Percentiles rank a stretch among this genome's conserved stretches.
Evolutionary conservation across 2,888 invertebrate species (phyloP).

Genomic region (Scaptomyza tumidula): DNA sequence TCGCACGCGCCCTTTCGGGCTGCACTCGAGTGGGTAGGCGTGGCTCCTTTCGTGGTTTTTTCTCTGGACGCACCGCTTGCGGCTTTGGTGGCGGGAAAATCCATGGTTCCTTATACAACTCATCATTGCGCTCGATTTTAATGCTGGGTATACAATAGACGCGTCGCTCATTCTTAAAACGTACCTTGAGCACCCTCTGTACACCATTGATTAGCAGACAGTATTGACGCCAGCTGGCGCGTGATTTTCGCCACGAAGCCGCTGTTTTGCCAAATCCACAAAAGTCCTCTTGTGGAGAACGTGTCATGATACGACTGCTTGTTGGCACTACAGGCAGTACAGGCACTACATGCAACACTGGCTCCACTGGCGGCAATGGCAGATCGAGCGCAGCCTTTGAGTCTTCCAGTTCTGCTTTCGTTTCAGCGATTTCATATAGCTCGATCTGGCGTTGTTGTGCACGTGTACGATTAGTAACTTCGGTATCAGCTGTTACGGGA

Average conservation of each 20-base stretch:
- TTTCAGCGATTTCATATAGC: not conserved
- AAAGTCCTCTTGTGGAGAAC: slow-evolving; percentile 30
- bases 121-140: slow-evolving; percentile 49
- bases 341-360: not conserved
- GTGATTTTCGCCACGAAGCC: slow-evolving; percentile 44
- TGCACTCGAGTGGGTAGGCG: slow-evolving; percentile 61
- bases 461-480: slow-evolving; percentile 30
- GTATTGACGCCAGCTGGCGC: slow-evolving; percentile 70
- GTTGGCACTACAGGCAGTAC: not conserved
- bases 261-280: slow-evolving; percentile 50
- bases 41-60: slow-evolving; percentile 37
- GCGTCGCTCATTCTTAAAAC: slow-evolving; percentile 76
- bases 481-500: not conserved
- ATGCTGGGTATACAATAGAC: slow-evolving; percentile 60
- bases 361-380: slow-evolving; percentile 30
- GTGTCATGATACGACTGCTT: slow-evolving; percentile 1
- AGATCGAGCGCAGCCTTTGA: slow-evolving; percentile 50
- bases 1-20: slow-evolving; percentile 74
- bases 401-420: slow-evolving; percentile 27
- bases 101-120: slow-evolving; percentile 36
- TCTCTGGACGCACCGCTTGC: slow-evolving; percentile 10
- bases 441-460: slow-evolving; percentile 46
- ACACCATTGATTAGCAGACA: slow-evolving; percentile 67
- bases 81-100: slow-evolving; percentile 59
- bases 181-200: slow-evolving; percentile 72